These are phyloP conservation scores for Sesamia nonagrioides DNA, from an alignment of 1,140 invertebrate species.

Conservation along the genomic window DNA sequence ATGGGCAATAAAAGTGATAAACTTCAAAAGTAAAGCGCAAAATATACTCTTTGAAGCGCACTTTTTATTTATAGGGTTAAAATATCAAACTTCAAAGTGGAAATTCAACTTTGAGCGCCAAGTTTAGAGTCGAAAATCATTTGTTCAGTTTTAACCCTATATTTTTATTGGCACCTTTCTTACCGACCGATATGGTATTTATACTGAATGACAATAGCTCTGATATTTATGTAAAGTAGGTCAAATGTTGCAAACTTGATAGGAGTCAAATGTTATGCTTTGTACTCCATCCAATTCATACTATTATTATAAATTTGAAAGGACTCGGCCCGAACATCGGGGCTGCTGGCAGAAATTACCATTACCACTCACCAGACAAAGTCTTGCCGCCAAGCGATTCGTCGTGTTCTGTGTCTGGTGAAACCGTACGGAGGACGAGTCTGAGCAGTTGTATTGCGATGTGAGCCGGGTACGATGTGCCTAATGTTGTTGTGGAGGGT, in stretches of 20 bases:
- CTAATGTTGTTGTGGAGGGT: no score
- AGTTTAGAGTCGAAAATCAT: neutral
- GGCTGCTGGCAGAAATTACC: no score
- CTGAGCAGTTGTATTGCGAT: no score
- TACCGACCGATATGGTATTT: constrained; percentile 38
- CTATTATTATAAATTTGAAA: no score
- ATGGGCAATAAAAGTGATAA: constrained; percentile 57
- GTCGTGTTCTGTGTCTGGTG: no score
- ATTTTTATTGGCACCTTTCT: constrained; percentile 22
- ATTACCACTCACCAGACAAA: no score
- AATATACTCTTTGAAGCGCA: constrained; percentile 48
- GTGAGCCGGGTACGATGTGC: no score
- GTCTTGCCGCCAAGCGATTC: no score
- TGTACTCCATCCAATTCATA: constrained; percentile 22
- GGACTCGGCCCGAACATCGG: no score
- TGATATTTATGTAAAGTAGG: constrained; percentile 37
- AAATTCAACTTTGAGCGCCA: neutral
- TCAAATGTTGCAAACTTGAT: constrained; percentile 32
- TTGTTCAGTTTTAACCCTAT: constrained; percentile 11
- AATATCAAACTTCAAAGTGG: neutral
- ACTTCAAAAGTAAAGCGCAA: constrained; percentile 53
- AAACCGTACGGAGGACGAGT: no score
- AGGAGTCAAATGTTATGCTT: constrained; percentile 11
- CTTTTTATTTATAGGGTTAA: constrained; percentile 1
- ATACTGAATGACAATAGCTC: constrained; percentile 37